phyloP scores from a whole-genome alignment of 2,797 vertebrate genomes.

The Melanogrammus aeglefinus region DNA sequence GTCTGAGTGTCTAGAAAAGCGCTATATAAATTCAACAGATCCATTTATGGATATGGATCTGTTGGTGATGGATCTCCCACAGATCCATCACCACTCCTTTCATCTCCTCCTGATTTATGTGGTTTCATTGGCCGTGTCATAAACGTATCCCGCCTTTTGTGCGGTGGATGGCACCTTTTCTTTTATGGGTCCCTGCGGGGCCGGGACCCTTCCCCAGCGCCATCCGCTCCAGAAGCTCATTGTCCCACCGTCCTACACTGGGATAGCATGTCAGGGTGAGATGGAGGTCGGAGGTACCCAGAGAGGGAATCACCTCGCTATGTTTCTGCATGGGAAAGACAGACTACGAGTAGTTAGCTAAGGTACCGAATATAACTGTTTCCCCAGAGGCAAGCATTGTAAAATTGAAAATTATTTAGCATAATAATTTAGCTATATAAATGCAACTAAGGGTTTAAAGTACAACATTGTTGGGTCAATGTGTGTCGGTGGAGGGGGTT shows the following conservation, averaged over 20 bases:
- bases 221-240: constrained; percentile 12
- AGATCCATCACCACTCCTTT: constrained; percentile 1
- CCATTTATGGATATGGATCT: neutral
- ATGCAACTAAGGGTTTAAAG: neutral
- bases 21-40: too few relatives aligned
- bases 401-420: neutral
- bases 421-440: neutral
- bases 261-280: neutral
- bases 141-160: constrained; percentile 42
- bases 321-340: neutral
- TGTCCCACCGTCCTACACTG: neutral
- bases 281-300: neutral
- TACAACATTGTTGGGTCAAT: neutral
- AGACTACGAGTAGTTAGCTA: neutral
- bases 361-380: neutral
- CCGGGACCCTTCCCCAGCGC: constrained; percentile 24
- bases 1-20: too few relatives aligned
- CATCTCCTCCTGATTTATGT: constrained; percentile 44
- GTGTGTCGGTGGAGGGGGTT: too few relatives aligned
- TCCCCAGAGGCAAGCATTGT: neutral
- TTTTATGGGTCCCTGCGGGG: constrained; percentile 46
- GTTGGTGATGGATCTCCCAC: neutral
- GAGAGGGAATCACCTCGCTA: neutral
- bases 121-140: constrained; percentile 40
- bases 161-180: constrained; percentile 19